Evolutionary conservation across 2,113 vertebrate species (phyloP).

Genomic region (Paramisgurnus dabryanus): DNA sequence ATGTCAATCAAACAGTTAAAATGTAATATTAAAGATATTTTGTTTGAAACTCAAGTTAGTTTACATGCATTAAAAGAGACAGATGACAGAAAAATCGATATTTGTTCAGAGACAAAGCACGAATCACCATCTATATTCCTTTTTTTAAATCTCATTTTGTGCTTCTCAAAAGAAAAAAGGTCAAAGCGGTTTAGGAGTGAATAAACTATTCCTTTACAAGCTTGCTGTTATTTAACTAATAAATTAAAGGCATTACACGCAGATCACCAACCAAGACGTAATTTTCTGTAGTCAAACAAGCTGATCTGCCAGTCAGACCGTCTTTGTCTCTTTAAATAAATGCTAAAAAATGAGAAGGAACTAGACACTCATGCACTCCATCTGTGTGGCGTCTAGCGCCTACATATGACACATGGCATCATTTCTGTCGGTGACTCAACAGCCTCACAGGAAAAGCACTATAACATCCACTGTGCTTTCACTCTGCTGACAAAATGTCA

Average conservation of each 20-base stretch:
- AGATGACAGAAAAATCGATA: no score
- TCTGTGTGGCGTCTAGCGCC: constrained; percentile 55
- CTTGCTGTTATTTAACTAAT: no score
- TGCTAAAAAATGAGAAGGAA: constrained; percentile 41
- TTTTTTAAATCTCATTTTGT: background rate
- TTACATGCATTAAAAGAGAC: no score
- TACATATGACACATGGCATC: constrained; percentile 48
- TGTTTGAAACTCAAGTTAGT: no score
- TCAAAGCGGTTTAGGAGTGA: background rate
- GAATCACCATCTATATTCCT: background rate
- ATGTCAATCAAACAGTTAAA: no score
- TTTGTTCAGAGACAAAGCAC: no score
- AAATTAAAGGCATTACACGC: background rate
- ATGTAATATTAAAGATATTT: no score
- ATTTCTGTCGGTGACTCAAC: constrained; percentile 42
- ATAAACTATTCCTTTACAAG: background rate
- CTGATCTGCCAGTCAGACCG: constrained; percentile 29
- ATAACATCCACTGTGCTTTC: constrained; percentile 29
- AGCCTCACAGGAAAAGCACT: constrained; percentile 47
- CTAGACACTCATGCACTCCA: constrained; percentile 50
- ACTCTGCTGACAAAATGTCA: background rate
- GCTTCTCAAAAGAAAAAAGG: background rate
- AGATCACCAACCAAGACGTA: background rate
- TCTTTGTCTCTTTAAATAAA: constrained; percentile 41
- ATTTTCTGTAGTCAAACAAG: constrained; percentile 5